Conservation (phyloP, 1,140 invertebrate species). For the Archivesica marissinica region DNA sequence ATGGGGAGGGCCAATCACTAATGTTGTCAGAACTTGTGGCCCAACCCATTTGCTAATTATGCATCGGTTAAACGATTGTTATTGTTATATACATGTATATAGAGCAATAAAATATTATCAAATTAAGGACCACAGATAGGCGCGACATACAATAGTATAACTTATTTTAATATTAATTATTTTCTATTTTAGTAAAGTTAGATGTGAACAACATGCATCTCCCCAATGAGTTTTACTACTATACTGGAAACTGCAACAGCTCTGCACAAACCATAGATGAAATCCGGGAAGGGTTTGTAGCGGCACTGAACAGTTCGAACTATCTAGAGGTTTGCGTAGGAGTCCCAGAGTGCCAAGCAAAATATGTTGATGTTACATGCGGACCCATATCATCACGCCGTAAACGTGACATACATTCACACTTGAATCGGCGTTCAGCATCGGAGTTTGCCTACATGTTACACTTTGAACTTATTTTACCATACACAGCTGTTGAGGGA, state of each 20-base stretch:
- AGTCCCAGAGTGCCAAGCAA: neutral
- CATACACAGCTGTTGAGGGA: neutral
- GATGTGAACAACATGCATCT: neutral
- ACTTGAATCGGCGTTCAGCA: neutral
- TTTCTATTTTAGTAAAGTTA: neutral
- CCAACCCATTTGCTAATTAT: too few relatives aligned
- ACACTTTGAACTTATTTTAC: constrained; percentile 18
- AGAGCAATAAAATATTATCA: too few relatives aligned
- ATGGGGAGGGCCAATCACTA: too few relatives aligned
- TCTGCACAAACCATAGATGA: neutral
- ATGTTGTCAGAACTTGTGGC: too few relatives aligned
- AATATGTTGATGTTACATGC: constrained; percentile 3
- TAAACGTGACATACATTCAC: neutral
- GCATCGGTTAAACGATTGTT: too few relatives aligned
- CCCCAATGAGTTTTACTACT: constrained; percentile 41
- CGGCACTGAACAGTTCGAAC: constrained; percentile 2
- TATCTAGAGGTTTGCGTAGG: constrained; percentile 3
- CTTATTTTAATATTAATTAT: too few relatives aligned
- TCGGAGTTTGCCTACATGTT: constrained; percentile 12
- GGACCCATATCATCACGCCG: constrained; percentile 7
- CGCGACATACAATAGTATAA: too few relatives aligned
- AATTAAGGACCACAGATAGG: too few relatives aligned
- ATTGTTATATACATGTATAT: too few relatives aligned
- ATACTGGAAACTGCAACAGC: constrained; percentile 16
- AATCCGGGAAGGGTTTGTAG: constrained; percentile 22